A percentile compares a stretch with the other conserved stretches of the same genome.
Evolutionary conservation across 2,113 vertebrate species (phyloP).

Genomic region (Channa maculata): DNA sequence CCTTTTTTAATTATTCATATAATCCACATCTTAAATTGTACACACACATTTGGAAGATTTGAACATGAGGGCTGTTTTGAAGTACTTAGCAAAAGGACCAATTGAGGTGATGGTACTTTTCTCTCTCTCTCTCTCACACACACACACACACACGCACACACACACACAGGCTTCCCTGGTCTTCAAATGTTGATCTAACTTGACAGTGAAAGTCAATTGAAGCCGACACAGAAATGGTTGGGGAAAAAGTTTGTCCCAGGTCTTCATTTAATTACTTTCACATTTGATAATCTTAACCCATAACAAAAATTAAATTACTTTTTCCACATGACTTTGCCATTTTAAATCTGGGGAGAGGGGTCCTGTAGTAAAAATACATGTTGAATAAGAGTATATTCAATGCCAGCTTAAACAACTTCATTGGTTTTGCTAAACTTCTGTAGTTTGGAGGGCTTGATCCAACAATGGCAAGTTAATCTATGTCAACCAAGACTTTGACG

Average conservation of each 20-base stretch:
- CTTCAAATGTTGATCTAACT: conserved; percentile 62
- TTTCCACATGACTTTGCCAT: conserved; percentile 64
- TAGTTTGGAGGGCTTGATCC: conserved; percentile 40
- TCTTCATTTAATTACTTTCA: conserved; percentile 68
- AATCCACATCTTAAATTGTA: conserved; percentile 15
- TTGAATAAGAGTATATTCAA: conserved; percentile 47
- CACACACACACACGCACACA: neutral
- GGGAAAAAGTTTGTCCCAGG: conserved; percentile 46
- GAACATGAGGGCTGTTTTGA: conserved; percentile 31
- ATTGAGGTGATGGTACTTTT: conserved; percentile 35
- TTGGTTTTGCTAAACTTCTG: conserved; percentile 26
- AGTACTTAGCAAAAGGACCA: conserved; percentile 41
- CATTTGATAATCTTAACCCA: conserved; percentile 60
- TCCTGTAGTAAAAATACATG: conserved; percentile 36
- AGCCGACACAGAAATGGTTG: conserved; percentile 52
- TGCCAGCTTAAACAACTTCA: conserved; percentile 20
- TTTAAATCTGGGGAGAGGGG: conserved; percentile 42
- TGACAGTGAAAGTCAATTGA: conserved; percentile 62
- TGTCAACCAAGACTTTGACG: conserved; percentile 18
- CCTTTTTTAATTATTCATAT: conserved; percentile 55
- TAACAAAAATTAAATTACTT: conserved; percentile 68
- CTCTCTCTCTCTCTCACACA: too few species aligned
- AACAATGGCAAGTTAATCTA: conserved; percentile 22
- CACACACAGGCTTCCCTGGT: conserved; percentile 14
- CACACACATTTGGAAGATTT: conserved; percentile 14